These are phyloP conservation scores for Archocentrus centrarchus DNA, from an alignment of 2,113 vertebrate species.

Conservation along the genomic window DNA sequence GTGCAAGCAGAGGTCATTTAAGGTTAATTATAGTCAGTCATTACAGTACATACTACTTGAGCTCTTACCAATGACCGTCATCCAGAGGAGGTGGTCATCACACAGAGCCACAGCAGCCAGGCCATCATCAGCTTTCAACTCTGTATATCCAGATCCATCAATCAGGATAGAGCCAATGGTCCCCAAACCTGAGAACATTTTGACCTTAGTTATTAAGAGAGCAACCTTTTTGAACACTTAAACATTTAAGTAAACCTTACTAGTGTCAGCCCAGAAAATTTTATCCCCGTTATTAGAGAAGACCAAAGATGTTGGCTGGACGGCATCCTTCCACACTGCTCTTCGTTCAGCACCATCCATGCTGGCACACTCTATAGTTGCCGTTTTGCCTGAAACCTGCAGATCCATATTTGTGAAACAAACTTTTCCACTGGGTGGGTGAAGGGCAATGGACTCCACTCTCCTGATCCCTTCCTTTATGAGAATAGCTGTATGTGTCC, in stretches of 20 bases:
- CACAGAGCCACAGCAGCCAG: constrained; percentile 79
- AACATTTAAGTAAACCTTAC: constrained; percentile 69
- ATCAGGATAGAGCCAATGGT: constrained; percentile 79
- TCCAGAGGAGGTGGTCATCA: constrained; percentile 85
- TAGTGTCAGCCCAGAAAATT: constrained; percentile 88
- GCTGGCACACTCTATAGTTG: constrained; percentile 82
- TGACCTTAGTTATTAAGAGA: neutral
- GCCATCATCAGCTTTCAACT: constrained; percentile 75
- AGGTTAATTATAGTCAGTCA: neutral
- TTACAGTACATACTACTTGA: neutral
- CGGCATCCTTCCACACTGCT: constrained; percentile 81
- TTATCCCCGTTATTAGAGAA: constrained; percentile 80
- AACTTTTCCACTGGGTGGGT: constrained; percentile 81
- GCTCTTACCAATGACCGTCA: constrained; percentile 79
- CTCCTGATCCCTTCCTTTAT: constrained; percentile 73
- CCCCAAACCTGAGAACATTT: constrained; percentile 74
- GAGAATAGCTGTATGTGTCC: constrained; percentile 75
- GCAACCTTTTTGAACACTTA: fast-evolving
- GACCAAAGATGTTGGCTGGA: constrained; percentile 79
- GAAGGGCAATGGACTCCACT: constrained; percentile 79
- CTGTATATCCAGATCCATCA: constrained; percentile 83
- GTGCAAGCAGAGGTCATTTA: neutral
- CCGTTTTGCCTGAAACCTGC: fast-evolving
- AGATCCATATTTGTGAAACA: constrained; percentile 83
- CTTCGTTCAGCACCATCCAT: constrained; percentile 85